Evolutionary conservation across 2,888 invertebrate species (phyloP).

Genomic region (Heliconius hortense): DNA sequence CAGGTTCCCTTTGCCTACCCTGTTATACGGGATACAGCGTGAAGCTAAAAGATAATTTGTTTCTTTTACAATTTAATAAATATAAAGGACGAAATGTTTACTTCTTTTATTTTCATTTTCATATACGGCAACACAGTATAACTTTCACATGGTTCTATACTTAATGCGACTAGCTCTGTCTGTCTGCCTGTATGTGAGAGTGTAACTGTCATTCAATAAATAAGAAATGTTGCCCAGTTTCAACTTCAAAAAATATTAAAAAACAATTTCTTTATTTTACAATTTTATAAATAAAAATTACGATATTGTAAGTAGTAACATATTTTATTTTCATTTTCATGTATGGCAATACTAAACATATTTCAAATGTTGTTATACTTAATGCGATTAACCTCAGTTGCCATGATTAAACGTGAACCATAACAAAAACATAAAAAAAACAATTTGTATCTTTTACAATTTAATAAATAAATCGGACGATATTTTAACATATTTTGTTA

Average conservation of each 20-base stretch:
- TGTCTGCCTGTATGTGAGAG: too few species aligned
- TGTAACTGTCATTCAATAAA: background rate
- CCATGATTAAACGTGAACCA: background rate
- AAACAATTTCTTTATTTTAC: background rate
- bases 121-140: background rate
- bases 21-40: background rate
- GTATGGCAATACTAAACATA: background rate
- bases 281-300: slow-evolving; percentile 13
- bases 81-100: slow-evolving; percentile 3
- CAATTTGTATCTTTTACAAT: background rate
- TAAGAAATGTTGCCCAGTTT: too few species aligned
- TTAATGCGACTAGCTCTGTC: background rate
- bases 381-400: background rate
- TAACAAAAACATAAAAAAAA: background rate
- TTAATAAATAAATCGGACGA: slow-evolving; percentile 11
- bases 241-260: too few species aligned
- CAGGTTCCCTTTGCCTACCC: background rate
- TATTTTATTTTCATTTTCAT: slow-evolving; percentile 5
- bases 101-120: background rate
- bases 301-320: slow-evolving; percentile 4
- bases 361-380: background rate
- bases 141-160: background rate
- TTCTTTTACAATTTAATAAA: background rate
- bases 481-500: slow-evolving; percentile 4
- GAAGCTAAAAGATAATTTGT: background rate